Percentiles rank a stretch among this genome's conserved stretches.
Evolutionary conservation across 1,140 invertebrate species (phyloP).

Genomic region (Drosophila navojoa): DNA sequence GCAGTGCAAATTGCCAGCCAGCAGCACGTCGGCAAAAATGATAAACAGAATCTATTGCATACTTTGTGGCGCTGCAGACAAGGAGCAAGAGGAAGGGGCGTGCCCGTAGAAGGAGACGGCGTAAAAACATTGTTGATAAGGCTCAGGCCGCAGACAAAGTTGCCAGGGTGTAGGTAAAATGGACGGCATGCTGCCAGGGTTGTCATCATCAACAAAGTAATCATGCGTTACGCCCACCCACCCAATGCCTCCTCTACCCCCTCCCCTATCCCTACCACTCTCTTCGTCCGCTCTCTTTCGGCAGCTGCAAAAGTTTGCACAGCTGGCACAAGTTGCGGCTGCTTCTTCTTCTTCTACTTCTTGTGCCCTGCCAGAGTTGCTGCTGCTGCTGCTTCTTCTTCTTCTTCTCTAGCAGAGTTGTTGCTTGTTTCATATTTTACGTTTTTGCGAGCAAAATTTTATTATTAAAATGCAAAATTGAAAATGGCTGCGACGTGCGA

Average conservation of each 20-base stretch:
- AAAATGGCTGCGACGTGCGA: slow-evolving; percentile 72
- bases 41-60: slow-evolving; percentile 80
- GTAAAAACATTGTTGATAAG: slow-evolving; percentile 22
- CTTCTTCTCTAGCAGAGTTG: slow-evolving; percentile 2
- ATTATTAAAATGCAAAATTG: slow-evolving; percentile 82
- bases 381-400: slow-evolving; percentile 27
- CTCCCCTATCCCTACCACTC: background rate
- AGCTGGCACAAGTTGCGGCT: slow-evolving; percentile 54
- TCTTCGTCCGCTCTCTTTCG: background rate
- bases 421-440: slow-evolving; percentile 47
- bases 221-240: slow-evolving; percentile 60
- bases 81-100: slow-evolving; percentile 19
- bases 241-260: background rate
- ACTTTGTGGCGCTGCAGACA: slow-evolving; percentile 67
- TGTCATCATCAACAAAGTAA: slow-evolving; percentile 82
- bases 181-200: slow-evolving; percentile 50
- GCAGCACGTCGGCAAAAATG: slow-evolving; percentile 70
- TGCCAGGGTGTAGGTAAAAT: slow-evolving; percentile 17
- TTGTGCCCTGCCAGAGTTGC: slow-evolving; percentile 17
- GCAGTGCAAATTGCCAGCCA: slow-evolving; percentile 62
- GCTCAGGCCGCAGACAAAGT: slow-evolving; percentile 34
- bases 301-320: slow-evolving; percentile 68
- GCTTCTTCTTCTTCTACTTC: slow-evolving; percentile 30
- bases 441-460: slow-evolving; percentile 68
- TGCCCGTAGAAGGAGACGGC: background rate